Conservation (phyloP, 2,797 vertebrate genomes). For the Centroberyx gerrardi region DNA sequence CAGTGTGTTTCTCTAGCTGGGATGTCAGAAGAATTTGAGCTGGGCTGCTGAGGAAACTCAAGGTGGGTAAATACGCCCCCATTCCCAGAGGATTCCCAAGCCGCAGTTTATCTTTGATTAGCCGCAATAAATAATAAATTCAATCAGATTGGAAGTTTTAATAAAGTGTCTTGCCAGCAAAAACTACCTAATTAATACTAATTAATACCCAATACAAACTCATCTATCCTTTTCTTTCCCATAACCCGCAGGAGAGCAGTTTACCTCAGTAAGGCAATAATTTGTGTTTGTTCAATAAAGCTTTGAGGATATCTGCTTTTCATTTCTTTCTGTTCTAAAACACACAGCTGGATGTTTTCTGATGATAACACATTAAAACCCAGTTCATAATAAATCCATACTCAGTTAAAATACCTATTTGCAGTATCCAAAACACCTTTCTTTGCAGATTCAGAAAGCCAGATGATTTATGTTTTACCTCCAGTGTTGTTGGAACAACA, state of each 20-base stretch:
- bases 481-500: constrained; percentile 8
- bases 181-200: constrained; percentile 26
- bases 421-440: background rate
- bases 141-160: constrained; percentile 39
- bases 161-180: constrained; percentile 43
- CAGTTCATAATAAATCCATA: background rate
- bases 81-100: constrained; percentile 35
- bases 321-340: constrained; percentile 1
- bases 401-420: background rate
- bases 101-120: constrained; percentile 45
- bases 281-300: constrained; percentile 37
- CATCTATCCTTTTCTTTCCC: background rate
- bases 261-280: constrained; percentile 21
- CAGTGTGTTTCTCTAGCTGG: constrained; percentile 37
- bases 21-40: constrained; percentile 49
- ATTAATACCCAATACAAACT: constrained; percentile 11
- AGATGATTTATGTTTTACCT: background rate
- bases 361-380: background rate
- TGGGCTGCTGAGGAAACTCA: constrained; percentile 55
- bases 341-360: background rate
- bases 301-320: constrained; percentile 14
- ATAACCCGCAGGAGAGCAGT: constrained; percentile 7
- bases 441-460: background rate
- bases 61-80: constrained; percentile 41
- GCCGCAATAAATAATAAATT: constrained; percentile 33